Evolutionary conservation across 1,140 invertebrate genomes (phyloP).

Genomic region (Ceratina australensis): DNA sequence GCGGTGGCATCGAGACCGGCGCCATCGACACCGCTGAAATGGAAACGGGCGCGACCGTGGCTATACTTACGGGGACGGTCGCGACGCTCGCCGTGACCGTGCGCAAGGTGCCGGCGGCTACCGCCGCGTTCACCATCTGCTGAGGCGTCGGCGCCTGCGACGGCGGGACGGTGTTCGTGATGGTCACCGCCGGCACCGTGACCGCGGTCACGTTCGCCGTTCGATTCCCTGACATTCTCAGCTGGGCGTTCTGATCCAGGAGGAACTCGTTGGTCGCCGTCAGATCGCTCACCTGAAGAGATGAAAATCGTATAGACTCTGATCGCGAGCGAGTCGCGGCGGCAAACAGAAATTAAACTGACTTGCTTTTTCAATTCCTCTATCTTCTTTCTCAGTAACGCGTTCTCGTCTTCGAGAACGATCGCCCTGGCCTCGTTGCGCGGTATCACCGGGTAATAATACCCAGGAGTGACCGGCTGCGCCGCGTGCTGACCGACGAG

Average conservation of each 20-base stretch:
- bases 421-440: constrained; percentile 78
- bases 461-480: constrained; percentile 71
- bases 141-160: constrained; percentile 78
- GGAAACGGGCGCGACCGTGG: constrained; percentile 81
- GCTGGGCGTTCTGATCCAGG: constrained; percentile 89
- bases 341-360: constrained; percentile 33
- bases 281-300: constrained; percentile 82
- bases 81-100: constrained; percentile 83
- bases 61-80: constrained; percentile 84
- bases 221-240: constrained; percentile 84
- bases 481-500: constrained; percentile 71
- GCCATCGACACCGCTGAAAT: constrained; percentile 82
- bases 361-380: constrained; percentile 87
- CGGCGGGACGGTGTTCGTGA: constrained; percentile 80
- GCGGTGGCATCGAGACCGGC: constrained; percentile 80
- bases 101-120: constrained; percentile 79
- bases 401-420: constrained; percentile 88
- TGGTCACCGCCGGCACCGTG: constrained; percentile 81
- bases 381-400: constrained; percentile 85
- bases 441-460: constrained; percentile 76
- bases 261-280: constrained; percentile 91
- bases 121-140: constrained; percentile 78
- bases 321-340: neutral
- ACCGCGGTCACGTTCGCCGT: constrained; percentile 80
- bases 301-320: neutral